phyloP scores from a whole-genome alignment of 2,888 invertebrate species.

The Baccha elongata region DNA sequence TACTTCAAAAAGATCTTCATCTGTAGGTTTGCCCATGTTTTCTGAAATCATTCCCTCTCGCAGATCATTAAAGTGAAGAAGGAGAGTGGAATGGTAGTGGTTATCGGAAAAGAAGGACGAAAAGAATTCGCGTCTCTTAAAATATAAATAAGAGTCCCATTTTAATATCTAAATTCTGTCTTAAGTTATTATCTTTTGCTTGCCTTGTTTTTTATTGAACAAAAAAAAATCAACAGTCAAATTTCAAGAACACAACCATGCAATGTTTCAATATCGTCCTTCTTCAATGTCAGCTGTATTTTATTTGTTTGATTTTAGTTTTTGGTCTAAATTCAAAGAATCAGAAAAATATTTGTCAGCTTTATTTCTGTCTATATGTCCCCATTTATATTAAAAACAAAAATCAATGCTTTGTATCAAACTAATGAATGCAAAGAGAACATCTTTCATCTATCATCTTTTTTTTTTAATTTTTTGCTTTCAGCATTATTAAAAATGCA shows the following conservation, averaged over 20 bases:
- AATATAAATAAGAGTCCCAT: too few relatives aligned
- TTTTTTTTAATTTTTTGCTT: slow-evolving; percentile 31
- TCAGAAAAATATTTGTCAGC: slow-evolving; percentile 8
- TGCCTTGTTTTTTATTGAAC: background rate
- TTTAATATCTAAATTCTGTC: too few relatives aligned
- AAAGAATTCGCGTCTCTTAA: too few relatives aligned
- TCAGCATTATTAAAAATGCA: slow-evolving; percentile 67
- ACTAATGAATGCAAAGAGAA: slow-evolving; percentile 48
- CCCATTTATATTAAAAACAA: background rate
- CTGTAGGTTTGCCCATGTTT: too few relatives aligned
- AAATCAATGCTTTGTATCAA: slow-evolving; percentile 48
- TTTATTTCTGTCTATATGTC: background rate
- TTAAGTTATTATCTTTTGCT: background rate
- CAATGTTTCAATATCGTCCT: slow-evolving; percentile 12
- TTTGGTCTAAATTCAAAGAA: background rate
- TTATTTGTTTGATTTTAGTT: background rate
- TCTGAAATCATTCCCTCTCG: too few relatives aligned
- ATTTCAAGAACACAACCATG: slow-evolving; percentile 9
- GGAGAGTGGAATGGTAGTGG: too few relatives aligned
- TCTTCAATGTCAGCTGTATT: slow-evolving; percentile 20
- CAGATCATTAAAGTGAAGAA: too few relatives aligned
- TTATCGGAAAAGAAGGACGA: too few relatives aligned
- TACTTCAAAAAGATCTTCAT: too few relatives aligned
- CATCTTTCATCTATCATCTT: slow-evolving; percentile 27
- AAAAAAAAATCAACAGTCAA: background rate